phyloP scores from a whole-genome alignment of 2,888 invertebrate species.

The Eilema griseolum region DNA sequence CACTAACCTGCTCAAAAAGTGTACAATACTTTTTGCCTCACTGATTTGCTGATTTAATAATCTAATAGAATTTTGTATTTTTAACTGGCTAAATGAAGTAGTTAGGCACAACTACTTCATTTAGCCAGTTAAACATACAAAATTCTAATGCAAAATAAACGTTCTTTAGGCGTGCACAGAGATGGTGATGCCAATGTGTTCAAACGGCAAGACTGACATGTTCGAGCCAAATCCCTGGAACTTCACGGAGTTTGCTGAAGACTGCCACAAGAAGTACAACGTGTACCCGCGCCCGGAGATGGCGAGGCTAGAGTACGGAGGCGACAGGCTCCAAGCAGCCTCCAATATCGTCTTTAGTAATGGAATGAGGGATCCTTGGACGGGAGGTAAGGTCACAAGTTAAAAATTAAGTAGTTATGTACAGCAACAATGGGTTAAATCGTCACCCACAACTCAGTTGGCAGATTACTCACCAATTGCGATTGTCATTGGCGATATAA shows the following conservation, averaged over 20 bases:
- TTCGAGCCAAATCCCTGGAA: conserved; percentile 93
- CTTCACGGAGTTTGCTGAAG: conserved; percentile 87
- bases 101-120: no score
- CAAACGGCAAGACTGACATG: conserved; percentile 92
- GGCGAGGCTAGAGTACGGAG: conserved; percentile 93
- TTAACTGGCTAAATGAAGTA: no score
- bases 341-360: conserved; percentile 94
- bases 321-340: conserved; percentile 89
- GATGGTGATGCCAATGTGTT: conserved; percentile 98
- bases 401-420: no score
- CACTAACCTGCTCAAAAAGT: no score
- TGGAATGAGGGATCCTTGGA: conserved; percentile 95
- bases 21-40: no score
- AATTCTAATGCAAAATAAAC: background rate
- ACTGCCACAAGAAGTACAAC: conserved; percentile 90
- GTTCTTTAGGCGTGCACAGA: conserved; percentile 94
- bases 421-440: no score
- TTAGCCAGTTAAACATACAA: no score
- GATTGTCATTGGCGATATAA: no score
- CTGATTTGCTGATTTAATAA: no score
- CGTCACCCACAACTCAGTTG: background rate
- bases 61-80: no score
- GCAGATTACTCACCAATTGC: background rate
- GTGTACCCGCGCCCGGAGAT: conserved; percentile 89
- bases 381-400: conserved; percentile 85